Base-by-base conservation (phyloP, 2,797 vertebrate species). In the Cossypha dichroa region DNA sequence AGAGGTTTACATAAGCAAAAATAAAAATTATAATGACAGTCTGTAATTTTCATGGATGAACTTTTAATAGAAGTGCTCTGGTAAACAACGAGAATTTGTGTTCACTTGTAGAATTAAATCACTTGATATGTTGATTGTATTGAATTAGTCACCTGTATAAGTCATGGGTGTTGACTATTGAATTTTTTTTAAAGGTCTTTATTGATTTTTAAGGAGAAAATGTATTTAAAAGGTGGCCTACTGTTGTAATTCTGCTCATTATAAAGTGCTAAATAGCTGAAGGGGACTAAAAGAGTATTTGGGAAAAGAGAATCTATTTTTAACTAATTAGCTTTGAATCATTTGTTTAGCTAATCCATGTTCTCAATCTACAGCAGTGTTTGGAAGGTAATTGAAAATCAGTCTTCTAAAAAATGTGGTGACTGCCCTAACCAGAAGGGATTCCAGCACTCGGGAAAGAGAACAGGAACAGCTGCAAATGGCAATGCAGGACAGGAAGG, bases 121-220 rank as follows among this genome's bases (percentile, higher is more conserved):
- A 88, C 72, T 91, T 97, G 90, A 68, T 95, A 85, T 17, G 58
- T 77, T 96, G 80, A 88, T 96, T 91, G 55, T 48, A 96, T 93
- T 93, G 93, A 95, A 92, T 96, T 87, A 94, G 96, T 96, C 96
- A 97, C 95, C 91, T 95, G 89, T 75, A 17, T 96, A 97, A 96
- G 90, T 97, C 97, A 97, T 73, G 88, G 90, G 74, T 96, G 96
- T 94, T 96, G 86, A 93, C 95, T 97, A 97, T 73, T 96, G 94
- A 96, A 94, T 73, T 94, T 90, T 98, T 96, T 91, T 80, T 86
- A 96, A 96, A 94, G 92, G 95, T 69, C 54, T 87, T 91, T 94
- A 97, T 98, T 97, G 97, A 97, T 97, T 97, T 96, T 84, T 91
- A 96, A 95, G 92, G 54, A 93, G 87, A 96, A 97, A 95, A 95